A percentile compares a stretch with the other conserved stretches of the same genome.
Conservation (phyloP, 2,113 vertebrate species). For the Gyps fulvus region DNA sequence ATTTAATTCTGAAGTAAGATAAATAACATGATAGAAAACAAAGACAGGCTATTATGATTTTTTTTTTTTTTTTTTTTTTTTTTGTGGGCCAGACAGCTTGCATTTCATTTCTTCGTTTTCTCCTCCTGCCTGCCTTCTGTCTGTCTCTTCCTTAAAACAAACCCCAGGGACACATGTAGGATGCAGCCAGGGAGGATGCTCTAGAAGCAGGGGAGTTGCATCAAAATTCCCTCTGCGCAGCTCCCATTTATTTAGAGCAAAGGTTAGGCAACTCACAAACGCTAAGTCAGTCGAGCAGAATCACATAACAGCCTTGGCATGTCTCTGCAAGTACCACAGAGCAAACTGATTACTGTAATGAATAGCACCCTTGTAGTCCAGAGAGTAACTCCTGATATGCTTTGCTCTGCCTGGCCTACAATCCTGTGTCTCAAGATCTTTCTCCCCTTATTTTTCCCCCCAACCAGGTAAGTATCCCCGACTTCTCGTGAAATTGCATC, state of each 20-base stretch:
- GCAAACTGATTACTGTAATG: background rate
- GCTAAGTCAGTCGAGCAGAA: background rate
- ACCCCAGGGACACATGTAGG: background rate
- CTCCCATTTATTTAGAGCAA: background rate
- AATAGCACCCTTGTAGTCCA: slow-evolving; percentile 17
- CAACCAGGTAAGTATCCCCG: background rate
- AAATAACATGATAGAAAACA: background rate
- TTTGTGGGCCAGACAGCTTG: background rate
- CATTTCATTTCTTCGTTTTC: background rate
- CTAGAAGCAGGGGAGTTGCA: background rate
- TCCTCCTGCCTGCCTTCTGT: background rate
- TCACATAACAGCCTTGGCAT: background rate
- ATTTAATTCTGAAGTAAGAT: background rate
- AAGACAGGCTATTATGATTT: background rate
- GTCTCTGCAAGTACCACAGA: background rate
- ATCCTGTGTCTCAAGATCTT: background rate
- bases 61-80: background rate
- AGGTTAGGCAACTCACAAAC: background rate
- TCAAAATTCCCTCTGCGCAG: background rate
- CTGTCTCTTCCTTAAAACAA: background rate
- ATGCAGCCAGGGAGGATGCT: background rate
- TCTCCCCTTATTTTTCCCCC: background rate
- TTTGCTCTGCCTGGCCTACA: background rate
- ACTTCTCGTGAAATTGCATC: background rate
- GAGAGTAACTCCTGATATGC: background rate